Base-by-base conservation (phyloP, 2,888 invertebrate species). In the Xestia ashworthii region DNA sequence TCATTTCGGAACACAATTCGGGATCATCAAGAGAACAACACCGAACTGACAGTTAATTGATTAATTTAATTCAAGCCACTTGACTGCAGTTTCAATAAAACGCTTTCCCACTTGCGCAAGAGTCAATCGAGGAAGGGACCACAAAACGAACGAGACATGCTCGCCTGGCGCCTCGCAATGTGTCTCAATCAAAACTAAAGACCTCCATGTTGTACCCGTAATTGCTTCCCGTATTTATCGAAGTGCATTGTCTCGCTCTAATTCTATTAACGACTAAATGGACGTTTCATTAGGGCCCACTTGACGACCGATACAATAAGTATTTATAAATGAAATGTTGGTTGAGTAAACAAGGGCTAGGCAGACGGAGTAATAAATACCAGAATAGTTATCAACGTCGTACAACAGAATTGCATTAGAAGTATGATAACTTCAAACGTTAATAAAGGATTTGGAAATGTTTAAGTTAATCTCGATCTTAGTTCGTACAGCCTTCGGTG, bases 161-260 rank as follows among this genome's bases (percentile, higher is more conserved):
- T 78, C 77, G 88, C 69, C 87, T 77, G 90, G 91, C 92, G 91
- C 91, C 90, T 73, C 53, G 84, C 89, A 88, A 91, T 92, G 90
- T 90, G 90, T 92, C 92, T 92, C 92, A 92, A 93, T 93, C 92
- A 91, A 89, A 88, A 89, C 88, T 91, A 90, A 84, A 90, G 89
- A 92, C 85, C 82, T 84, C 86, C 89, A 73, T 46, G 80, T 74
- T 81, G 71, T 74, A 82, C 71, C 79, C 88, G 91, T 93, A 94
- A 94, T 93, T 91, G 90, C 92, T 94, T 93, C 93, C 92, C 92
- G 91, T 91, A 88, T 90, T 92, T 91, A 92, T 92, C 90, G 89
- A 83, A 83, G 86, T 84, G 89, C 90, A 92, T 93, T 93, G 94
- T 95, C 93, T 93, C 93, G 91, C 92, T 93, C 93, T 94, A 94